Percentiles rank a stretch among this genome's conserved stretches.
These are phyloP conservation scores for Microdon myrmicae DNA, from an alignment of 2,888 invertebrate genomes.

Conservation along the genomic window DNA sequence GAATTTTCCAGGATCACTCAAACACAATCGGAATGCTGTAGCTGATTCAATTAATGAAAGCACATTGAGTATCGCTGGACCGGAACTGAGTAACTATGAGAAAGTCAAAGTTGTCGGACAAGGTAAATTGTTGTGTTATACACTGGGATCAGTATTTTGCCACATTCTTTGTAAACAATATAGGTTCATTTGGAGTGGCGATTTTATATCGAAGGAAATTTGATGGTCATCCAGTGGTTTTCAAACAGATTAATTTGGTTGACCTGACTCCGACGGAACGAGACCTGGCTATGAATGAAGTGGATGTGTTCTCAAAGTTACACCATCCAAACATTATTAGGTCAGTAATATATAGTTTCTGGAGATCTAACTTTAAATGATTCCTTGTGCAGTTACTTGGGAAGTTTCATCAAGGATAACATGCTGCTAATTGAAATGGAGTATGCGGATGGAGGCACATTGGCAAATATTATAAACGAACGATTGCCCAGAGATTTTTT, in stretches of 20 bases:
- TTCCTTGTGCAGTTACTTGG: constrained; percentile 70
- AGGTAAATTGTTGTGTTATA: constrained; percentile 49
- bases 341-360: constrained; percentile 54
- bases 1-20: constrained; percentile 53
- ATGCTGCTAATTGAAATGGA: constrained; percentile 81
- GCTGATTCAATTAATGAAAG: constrained; percentile 4
- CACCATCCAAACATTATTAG: constrained; percentile 80
- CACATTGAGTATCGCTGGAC: constrained; percentile 55
- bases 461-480: constrained; percentile 73
- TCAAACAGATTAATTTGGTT: constrained; percentile 79
- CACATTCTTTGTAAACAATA: neutral
- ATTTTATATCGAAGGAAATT: constrained; percentile 73
- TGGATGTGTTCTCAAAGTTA: constrained; percentile 75
- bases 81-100: constrained; percentile 63
- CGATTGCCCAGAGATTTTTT: constrained; percentile 67
- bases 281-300: constrained; percentile 77
- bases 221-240: constrained; percentile 75
- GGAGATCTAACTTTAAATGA: neutral
- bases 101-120: constrained; percentile 65
- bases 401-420: constrained; percentile 79
- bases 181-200: constrained; percentile 78
- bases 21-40: constrained; percentile 4
- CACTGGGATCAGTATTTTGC: neutral
- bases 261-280: constrained; percentile 75
- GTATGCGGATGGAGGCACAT: constrained; percentile 79